Base-by-base conservation (phyloP, 2,888 invertebrate species). In the Sinhomidia bicolor region DNA sequence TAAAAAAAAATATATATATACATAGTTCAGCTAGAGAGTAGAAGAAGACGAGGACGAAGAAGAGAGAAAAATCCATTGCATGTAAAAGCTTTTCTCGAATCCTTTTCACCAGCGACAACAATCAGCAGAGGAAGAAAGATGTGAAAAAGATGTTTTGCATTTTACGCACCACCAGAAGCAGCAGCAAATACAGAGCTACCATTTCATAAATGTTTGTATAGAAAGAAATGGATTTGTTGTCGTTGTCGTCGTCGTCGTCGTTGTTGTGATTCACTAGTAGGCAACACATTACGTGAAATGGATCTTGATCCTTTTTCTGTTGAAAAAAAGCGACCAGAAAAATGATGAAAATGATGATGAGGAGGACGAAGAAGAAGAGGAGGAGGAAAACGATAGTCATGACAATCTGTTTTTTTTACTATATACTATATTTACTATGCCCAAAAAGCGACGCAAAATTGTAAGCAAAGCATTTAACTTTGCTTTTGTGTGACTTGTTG, bases 101-200 rank as follows among this genome's bases (percentile, higher is more conserved):
- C 79, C 83, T 78, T 71, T 83, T 82, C 57, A 76, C 9, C 79
- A 88, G 68, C 32, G 83, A 83, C 83, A 88, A 83, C 78, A 86
- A 68, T 83, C n/a, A n/a, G n/a, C 83, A 86, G 71, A 78, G 51
- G 20, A 20, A 78, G 32, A 57, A 76, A 74, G 62, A 83, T 81
- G 71, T 76, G 76, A 71, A 88, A 88, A 88, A 83, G 62, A 88
- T 88, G 88, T 83, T 88, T 88, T 83, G 78, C 65, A 88, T 88
- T 88, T 83, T 60, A 71, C 76, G 81, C 57, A 76, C 51, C 26
- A 78, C 26, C n/a, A 83, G 71, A 57, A 84, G n/a, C n/a, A n/a
- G n/a, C n/a, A n/a, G n/a, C n/a, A n/a, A n/a, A n/a, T n/a, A n/a
- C n/a, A n/a, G n/a, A n/a, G n/a, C 41, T 60, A 44, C 74, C 60